Percentiles rank a stretch among this genome's conserved stretches.
Conservation (phyloP, 2,888 invertebrate genomes). For the Loripinus fragilis region DNA sequence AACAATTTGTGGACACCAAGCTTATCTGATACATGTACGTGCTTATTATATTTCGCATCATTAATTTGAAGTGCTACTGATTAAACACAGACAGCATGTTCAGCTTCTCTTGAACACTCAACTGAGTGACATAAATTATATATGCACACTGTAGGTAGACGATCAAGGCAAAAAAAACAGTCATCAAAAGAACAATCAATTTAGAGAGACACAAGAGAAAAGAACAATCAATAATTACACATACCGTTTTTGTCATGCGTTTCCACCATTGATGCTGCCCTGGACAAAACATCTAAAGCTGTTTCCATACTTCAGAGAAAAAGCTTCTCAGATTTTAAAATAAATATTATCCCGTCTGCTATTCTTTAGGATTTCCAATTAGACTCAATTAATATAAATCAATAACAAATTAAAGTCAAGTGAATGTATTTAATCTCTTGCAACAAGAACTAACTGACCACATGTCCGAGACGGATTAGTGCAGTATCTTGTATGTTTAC, state of each 20-base stretch:
- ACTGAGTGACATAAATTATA: too few relatives aligned
- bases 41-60: too few relatives aligned
- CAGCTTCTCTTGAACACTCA: too few relatives aligned
- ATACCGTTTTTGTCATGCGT: conserved; percentile 60
- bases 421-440: neutral
- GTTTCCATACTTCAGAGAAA: conserved; percentile 67
- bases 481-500: conserved; percentile 25
- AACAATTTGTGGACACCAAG: too few relatives aligned
- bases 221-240: conserved; percentile 1
- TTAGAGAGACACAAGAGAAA: neutral
- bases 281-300: conserved; percentile 78
- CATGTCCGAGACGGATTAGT: conserved; percentile 20
- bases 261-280: conserved; percentile 80
- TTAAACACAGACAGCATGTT: too few relatives aligned
- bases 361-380: conserved; percentile 1
- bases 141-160: too few relatives aligned
- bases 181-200: too few relatives aligned
- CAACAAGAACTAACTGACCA: conserved; percentile 12
- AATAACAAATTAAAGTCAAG: neutral
- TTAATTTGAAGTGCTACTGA: too few relatives aligned
- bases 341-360: conserved; percentile 60
- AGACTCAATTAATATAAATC: too few relatives aligned
- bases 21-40: too few relatives aligned
- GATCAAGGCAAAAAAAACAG: too few relatives aligned
- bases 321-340: neutral